Percentiles rank a stretch among this genome's conserved stretches.
Evolutionary conservation across 1,140 invertebrate genomes (phyloP).

Genomic region (Hycleus cichorii): DNA sequence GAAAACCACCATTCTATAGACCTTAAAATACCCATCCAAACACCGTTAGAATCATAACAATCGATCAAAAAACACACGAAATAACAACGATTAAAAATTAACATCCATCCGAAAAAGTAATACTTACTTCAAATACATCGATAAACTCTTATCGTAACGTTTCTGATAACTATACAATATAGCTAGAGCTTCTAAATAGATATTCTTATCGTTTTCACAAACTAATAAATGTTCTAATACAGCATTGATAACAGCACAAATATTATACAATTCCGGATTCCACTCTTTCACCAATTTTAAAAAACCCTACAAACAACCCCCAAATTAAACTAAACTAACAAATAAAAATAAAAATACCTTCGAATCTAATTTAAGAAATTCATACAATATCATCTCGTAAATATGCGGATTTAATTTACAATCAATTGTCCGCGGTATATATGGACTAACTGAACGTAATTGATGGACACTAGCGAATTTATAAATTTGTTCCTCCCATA

Average conservation of each 20-base stretch:
- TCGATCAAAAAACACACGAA: no score
- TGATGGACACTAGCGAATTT: slow-evolving; percentile 84
- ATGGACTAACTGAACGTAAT: slow-evolving; percentile 75
- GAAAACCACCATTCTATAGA: no score
- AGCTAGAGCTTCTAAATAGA: slow-evolving; percentile 81
- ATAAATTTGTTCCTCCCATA: slow-evolving; percentile 92
- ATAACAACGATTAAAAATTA: no score
- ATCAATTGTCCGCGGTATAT: slow-evolving; percentile 65
- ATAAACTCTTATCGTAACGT: slow-evolving; percentile 88
- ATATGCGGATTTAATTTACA: slow-evolving; percentile 71
- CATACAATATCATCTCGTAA: slow-evolving; percentile 93
- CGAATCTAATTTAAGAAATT: slow-evolving; percentile 83
- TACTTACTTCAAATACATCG: slow-evolving; percentile 80
- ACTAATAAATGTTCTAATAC: slow-evolving; percentile 67
- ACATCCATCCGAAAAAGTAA: background rate
- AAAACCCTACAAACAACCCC: slow-evolving; percentile 54
- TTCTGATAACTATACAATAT: slow-evolving; percentile 85
- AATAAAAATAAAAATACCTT: slow-evolving; percentile 40
- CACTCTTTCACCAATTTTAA: slow-evolving; percentile 82
- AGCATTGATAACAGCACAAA: slow-evolving; percentile 76
- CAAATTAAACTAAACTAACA: no score
- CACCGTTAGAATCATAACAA: no score
- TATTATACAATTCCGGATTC: slow-evolving; percentile 78
- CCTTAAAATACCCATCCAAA: no score
- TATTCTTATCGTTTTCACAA: slow-evolving; percentile 59